Base-by-base conservation (phyloP, 2,888 invertebrate species). In the Zeuzera pyrina region DNA sequence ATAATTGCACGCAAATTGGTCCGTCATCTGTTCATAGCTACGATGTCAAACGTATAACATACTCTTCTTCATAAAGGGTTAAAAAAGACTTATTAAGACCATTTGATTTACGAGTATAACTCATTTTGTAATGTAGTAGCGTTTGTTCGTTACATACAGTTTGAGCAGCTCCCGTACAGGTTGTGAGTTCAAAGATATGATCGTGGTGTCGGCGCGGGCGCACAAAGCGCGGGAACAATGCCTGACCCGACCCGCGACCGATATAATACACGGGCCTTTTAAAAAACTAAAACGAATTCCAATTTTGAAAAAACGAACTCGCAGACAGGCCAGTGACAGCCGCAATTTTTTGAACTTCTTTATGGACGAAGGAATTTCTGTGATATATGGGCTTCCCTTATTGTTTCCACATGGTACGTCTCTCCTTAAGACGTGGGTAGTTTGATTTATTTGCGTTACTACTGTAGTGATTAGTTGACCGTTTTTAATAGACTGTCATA, bases 381-480 rank as follows among this genome's bases (percentile, higher is more conserved):
- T 68, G 70, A 69, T 68, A 48, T 69, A 71, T 63, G 57, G 49
- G 45, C 41, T 35, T 26, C 34, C 36, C 39, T n/a, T 32, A 40
- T 46, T 49, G 49, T 49, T 41, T 43, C 39, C 13, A 30, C 26
- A 31, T 27, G 16, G 22, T 22, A n/a, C n/a, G n/a, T n/a, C n/a
- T n/a, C n/a, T n/a, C n/a, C n/a, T n/a, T n/a, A n/a, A n/a, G n/a
- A n/a, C n/a, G n/a, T 19, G 19, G 6, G 5, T 19, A 19, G 6
- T 19, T 19, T 19, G 19, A 19, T 19, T 19, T 19, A 19, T 19
- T n/a, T n/a, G n/a, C n/a, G n/a, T n/a, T n/a, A n/a, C n/a, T n/a
- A n/a, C n/a, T n/a, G n/a, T n/a, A n/a, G n/a, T n/a, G n/a, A n/a
- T n/a, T n/a, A n/a, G n/a, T n/a, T n/a, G n/a, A n/a, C n/a, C n/a